Evolutionary conservation across 2,888 invertebrate species (phyloP), one percentile per base, ranked within the genome.

Genomic region (Tanypteryx hageni): DNA sequence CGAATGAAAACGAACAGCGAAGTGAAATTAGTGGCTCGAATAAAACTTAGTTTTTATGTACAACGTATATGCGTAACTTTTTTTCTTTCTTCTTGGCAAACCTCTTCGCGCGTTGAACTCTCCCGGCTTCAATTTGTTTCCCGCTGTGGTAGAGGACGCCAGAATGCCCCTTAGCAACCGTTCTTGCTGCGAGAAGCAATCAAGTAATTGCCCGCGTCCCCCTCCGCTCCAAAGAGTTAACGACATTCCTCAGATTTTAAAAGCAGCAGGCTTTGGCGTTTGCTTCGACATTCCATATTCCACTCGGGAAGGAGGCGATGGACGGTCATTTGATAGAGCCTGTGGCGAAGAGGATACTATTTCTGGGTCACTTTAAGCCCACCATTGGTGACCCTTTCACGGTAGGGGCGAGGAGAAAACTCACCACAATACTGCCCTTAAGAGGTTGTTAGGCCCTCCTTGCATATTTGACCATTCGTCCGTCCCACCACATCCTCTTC

Each of bases 231-330:
- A 3, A 11, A 16, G 2, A 86, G 8, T 31, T 86, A 86, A 86
- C 86, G 89, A 68, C 89, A 89, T 64, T 89, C 89, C 58, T n/a
- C 18, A 16, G 18, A 11, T 64, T 18, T 44, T 44, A 68, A 83
- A 89, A 61, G 89, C 31, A 89, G n/a, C 89, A 89, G 13, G 89
- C 89, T 27, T 89, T 86, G 86, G 59, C 61, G 64, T 13, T 89
- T n/a, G n/a, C 56, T 44, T 83, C 31, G 18, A n/a, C 89, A 89
- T 89, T 89, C 61, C 64, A 44, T n/a, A n/a, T n/a, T 64, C 89
- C 89, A 59, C 86, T 61, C 61, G 86, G 61, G 31, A 31, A 31
- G 16, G 27, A 16, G 58, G 61, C 5, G 27, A 31, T 27, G n/a
- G 44, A 59, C 22, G 64, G 89, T 89, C 89, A 68, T 89, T 68